Percentiles rank a stretch among this genome's conserved stretches.
phyloP scores from a whole-genome alignment of 2,797 vertebrate genomes.

The Enteromius afrohamiltoni region DNA sequence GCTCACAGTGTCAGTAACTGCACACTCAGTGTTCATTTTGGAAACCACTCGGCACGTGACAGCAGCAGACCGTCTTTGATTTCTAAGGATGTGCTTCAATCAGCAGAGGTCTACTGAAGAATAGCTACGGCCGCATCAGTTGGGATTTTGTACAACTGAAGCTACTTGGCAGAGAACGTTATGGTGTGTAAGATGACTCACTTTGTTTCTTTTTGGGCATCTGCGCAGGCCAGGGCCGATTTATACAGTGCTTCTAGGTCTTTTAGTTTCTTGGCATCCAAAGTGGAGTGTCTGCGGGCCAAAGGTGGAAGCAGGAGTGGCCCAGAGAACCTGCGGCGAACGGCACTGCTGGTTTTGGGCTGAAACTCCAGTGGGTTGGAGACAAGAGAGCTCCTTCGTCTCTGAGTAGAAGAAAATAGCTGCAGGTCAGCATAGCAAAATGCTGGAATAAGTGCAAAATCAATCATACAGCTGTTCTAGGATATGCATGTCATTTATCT shows the following conservation, averaged over 20 bases:
- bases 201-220: conserved; percentile 60
- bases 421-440: conserved; percentile 8
- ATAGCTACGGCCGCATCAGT: neutral
- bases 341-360: conserved; percentile 61
- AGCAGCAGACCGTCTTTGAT: neutral
- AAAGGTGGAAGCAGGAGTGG: conserved; percentile 78
- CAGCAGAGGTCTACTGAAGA: conserved; percentile 2
- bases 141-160: neutral
- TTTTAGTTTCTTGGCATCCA: conserved; percentile 68
- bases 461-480: neutral
- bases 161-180: conserved; percentile 11
- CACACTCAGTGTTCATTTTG: neutral
- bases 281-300: conserved; percentile 71
- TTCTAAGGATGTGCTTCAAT: conserved; percentile 16
- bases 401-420: conserved; percentile 63
- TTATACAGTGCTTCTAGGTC: conserved; percentile 72
- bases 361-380: conserved; percentile 47
- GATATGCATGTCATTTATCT: neutral
- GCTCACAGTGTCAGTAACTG: neutral
- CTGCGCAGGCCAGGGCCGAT: conserved; percentile 77
- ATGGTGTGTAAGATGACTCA: conserved; percentile 39
- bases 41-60: neutral
- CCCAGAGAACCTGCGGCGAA: conserved; percentile 83
- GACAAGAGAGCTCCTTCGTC: conserved; percentile 67
- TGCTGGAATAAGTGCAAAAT: neutral